Conservation (phyloP, 2,797 vertebrate genomes). For the Chrosomus eos region DNA sequence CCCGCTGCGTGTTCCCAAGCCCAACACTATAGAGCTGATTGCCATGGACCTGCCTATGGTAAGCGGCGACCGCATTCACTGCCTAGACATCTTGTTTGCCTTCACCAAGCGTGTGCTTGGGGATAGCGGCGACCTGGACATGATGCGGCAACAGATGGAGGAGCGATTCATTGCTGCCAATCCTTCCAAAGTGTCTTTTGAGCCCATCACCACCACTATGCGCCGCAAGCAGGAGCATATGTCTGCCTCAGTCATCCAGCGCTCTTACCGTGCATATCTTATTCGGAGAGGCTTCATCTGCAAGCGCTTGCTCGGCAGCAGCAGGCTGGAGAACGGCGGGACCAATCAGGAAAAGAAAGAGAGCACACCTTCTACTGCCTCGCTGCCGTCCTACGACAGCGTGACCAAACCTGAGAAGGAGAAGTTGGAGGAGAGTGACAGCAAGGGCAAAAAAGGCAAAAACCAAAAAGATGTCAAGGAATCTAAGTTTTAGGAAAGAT, state of each 20-base stretch:
- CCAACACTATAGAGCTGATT: constrained; percentile 99
- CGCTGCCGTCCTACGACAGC: constrained; percentile 97
- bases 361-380: constrained; percentile 96
- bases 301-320: constrained; percentile 81
- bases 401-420: constrained; percentile 99
- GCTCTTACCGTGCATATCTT: constrained; percentile 89
- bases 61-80: constrained; percentile 98
- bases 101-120: constrained; percentile 99
- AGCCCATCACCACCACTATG: constrained; percentile 99
- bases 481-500: constrained; percentile 88
- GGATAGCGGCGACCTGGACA: constrained; percentile 97
- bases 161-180: constrained; percentile 98
- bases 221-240: constrained; percentile 97
- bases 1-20: constrained; percentile 94
- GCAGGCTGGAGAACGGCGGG: constrained; percentile 91
- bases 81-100: constrained; percentile 98
- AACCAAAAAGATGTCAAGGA: constrained; percentile 96
- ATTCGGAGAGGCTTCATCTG: constrained; percentile 88
- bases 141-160: constrained; percentile 98
- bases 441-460: constrained; percentile 87
- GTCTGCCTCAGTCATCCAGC: constrained; percentile 92
- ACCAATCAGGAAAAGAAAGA: constrained; percentile 94
- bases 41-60: constrained; percentile 99
- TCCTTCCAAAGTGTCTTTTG: constrained; percentile 98
- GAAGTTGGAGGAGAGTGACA: constrained; percentile 91